Evolutionary conservation across 2,797 vertebrate species (phyloP), one percentile per base, ranked within the genome.

Genomic region (Bovichtus variegatus): DNA sequence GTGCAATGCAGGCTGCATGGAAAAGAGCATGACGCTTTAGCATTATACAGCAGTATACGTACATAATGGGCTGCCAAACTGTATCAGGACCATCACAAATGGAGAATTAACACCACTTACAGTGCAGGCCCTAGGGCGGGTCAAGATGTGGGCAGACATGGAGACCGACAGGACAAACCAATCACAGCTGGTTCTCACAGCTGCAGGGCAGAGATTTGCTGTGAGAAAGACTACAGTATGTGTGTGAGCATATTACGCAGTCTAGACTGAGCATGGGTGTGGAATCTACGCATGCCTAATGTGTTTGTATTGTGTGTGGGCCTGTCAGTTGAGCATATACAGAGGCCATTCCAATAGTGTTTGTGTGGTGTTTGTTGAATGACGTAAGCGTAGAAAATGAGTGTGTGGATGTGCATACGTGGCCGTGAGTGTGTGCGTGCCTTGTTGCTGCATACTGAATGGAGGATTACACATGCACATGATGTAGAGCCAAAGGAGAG

Each of bases 231-330:
- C 64, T 60, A 59, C n/a, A n/a, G 6, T 34, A 34, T 57, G 60
- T 47, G 60, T 70, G 3, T 50, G 65, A 82, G 65, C 57, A 50
- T 40, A 67, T 77, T 71, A 70, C 2, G 15, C 29, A 67, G 83
- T 78, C 73, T 80, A 76, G 81, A 80, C 78, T 27, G 12, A 66
- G 51, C 69, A 86, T 72, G 81, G 87, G 87, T 85, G 90, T 85
- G 83, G 81, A 77, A 76, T 46, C 73, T 53, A 47, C 6, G 21
- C 75, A 81, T 51, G 34, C 19, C 49, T 74, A 69, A 73, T 80
- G 77, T 71, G 65, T 81, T 66, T 65, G 70, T 70, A 61, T 54
- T 54, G 53, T 50, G 49, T 40, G 63, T 41, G 46, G 43, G 40
- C 11, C 54, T 60, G 47, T 69, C 61, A 51, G 16, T 51, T 64